Conservation (phyloP, 2,888 invertebrate genomes). For the Cheilosia vulpina region DNA sequence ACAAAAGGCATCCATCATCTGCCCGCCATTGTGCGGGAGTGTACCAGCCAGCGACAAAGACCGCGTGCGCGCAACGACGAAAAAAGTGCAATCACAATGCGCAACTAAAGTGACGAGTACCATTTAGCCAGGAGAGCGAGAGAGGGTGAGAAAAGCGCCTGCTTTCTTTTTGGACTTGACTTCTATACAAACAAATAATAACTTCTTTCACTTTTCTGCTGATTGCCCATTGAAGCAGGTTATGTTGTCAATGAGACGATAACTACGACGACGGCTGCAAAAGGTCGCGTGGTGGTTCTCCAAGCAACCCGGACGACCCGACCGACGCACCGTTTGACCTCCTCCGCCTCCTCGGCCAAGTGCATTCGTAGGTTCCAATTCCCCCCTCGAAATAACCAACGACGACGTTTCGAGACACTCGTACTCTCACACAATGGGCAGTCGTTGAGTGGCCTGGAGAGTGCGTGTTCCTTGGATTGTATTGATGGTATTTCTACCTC, state of each 20-base stretch:
- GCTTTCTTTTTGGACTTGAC: conserved; percentile 54
- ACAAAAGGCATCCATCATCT: conserved; percentile 29
- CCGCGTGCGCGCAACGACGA: conserved; percentile 3
- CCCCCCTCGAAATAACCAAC: background rate
- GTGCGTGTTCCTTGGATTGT: conserved; percentile 59
- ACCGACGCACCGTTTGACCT: background rate
- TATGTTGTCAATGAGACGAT: conserved; percentile 33
- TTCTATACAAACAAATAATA: conserved; percentile 4
- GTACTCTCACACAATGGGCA: conserved; percentile 6
- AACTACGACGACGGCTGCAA: background rate
- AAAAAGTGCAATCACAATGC: conserved; percentile 28
- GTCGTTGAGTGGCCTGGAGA: conserved; percentile 31
- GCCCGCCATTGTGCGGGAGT: background rate
- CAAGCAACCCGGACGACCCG: background rate
- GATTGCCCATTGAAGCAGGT: conserved; percentile 39
- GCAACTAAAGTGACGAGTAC: background rate
- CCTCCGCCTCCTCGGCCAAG: conserved; percentile 4
- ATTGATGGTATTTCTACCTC: conserved; percentile 58
- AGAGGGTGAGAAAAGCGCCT: conserved; percentile 3
- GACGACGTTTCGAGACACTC: conserved; percentile 3
- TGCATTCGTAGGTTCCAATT: conserved; percentile 25
- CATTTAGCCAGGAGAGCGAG: background rate
- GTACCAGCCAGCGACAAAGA: background rate
- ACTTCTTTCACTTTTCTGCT: conserved; percentile 60
- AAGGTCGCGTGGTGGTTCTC: conserved; percentile 11